A percentile compares a stretch with the other conserved stretches of the same genome.
phyloP scores from a whole-genome alignment of 2,888 invertebrate genomes.

The Nomada ruficornis region DNA sequence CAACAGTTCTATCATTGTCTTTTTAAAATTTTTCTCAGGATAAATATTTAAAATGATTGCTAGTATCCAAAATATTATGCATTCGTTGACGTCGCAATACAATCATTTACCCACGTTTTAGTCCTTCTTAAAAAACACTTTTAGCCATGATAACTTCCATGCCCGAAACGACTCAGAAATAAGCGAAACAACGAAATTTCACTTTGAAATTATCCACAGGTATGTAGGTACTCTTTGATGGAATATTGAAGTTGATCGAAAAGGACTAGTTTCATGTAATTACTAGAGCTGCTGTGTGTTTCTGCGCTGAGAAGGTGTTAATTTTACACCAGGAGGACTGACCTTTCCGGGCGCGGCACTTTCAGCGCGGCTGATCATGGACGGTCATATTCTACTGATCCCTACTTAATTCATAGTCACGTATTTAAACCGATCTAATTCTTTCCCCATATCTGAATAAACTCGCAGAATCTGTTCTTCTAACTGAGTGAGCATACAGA shows the following conservation, averaged over 20 bases:
- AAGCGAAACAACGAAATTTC: conserved; percentile 22
- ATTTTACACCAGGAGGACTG: conserved; percentile 20
- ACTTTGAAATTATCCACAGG: conserved; percentile 5
- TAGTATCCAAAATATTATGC: background rate
- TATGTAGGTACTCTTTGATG: conserved; percentile 12
- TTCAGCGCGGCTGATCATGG: conserved; percentile 28
- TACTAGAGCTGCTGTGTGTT: background rate
- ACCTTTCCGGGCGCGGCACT: conserved; percentile 28
- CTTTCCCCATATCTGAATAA: no score
- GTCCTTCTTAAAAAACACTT: background rate
- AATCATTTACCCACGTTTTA: background rate
- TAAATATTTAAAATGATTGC: background rate
- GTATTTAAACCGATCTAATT: no score
- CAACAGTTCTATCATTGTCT: no score
- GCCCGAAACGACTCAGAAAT: background rate
- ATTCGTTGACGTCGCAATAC: background rate
- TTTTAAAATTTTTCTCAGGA: no score
- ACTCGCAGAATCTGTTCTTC: no score
- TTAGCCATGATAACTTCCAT: background rate
- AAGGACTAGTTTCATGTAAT: background rate
- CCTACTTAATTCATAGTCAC: background rate
- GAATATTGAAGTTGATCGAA: conserved; percentile 3
- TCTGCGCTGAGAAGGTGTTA: conserved; percentile 12
- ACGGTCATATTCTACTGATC: conserved; percentile 33
- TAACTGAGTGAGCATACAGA: no score